These are phyloP conservation scores for Nasonovia ribisnigri DNA, from an alignment of 2,888 invertebrate genomes.

Conservation along the genomic window DNA sequence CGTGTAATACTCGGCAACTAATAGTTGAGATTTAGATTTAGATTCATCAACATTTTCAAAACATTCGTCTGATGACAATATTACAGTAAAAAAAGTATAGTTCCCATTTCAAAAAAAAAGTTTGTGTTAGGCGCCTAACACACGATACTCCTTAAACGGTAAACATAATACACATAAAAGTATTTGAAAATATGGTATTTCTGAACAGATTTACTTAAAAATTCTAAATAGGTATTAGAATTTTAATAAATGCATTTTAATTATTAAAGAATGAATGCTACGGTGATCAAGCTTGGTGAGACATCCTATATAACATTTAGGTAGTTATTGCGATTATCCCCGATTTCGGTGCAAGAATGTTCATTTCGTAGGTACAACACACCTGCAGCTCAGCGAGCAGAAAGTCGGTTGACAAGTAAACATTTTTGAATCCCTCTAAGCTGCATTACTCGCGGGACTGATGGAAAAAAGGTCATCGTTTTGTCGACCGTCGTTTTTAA, in stretches of 20 bases:
- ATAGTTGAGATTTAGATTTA: too few relatives aligned
- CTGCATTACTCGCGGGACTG: not conserved
- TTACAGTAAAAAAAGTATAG: not conserved
- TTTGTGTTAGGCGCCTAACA: not conserved
- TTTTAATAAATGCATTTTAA: not conserved
- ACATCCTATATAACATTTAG: not conserved
- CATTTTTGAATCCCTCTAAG: not conserved
- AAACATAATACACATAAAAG: not conserved
- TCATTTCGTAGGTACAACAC: not conserved
- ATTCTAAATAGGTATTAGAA: not conserved
- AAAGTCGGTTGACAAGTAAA: not conserved
- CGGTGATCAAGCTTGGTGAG: not conserved
- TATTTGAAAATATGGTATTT: not conserved
- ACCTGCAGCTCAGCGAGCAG: not conserved
- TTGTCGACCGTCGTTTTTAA: slow-evolving; percentile 29
- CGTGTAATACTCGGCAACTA: too few relatives aligned
- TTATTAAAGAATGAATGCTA: not conserved
- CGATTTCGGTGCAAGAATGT: not conserved
- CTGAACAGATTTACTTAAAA: not conserved
- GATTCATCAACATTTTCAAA: too few relatives aligned
- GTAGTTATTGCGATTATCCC: not conserved
- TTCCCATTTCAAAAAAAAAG: not conserved
- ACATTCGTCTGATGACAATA: too few relatives aligned
- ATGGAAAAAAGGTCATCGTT: not conserved
- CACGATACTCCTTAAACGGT: not conserved